Evolutionary conservation across 1,140 invertebrate species (phyloP), one percentile per base, ranked within the genome.

Genomic region (Papilio glaucus): DNA sequence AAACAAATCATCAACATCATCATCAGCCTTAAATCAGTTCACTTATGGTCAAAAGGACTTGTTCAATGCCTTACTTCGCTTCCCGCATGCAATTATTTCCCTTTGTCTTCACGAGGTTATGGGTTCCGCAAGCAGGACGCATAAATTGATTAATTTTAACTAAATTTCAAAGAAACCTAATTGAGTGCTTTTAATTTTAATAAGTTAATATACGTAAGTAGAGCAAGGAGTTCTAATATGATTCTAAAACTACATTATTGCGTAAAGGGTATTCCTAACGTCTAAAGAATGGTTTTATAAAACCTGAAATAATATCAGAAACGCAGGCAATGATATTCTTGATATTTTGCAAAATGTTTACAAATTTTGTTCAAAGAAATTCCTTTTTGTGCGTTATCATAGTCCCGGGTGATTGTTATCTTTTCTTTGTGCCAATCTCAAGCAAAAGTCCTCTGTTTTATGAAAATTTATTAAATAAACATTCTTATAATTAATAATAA

Each of bases 351-450:
- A 37, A 69, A 69, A 37, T 53, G 26, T 69, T 69, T 53, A 15
- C 42, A 53, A 53, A 69, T 53, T 69, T 69, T n/a, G 45, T 69
- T 69, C 67, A 69, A 69, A 69, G 67, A 69, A 49, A 69, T 69
- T 69, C 42, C 42, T 69, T 49, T 69, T 49, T 26, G 67, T 69
- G 9, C 67, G 13, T n/a, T 68, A 68, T 68, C 38, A 9, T 24
- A 41, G 49, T 53, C 49, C 18, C 49, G 49, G 18, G 49, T 53
- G 12, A 24, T 53, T 53, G 49, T 24, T 53, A 8, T 49, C 45
- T 45, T 45, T 45, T 8, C 45, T 53, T 53, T 53, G 49, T 53
- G 49, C 18, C 49, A 10, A 53, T 53, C 49, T 53, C 18, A 53
- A 12, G 49, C 49, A 4, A 53, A 53, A 53, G 21, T 53, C 21